These are phyloP conservation scores for Contarinia nasturtii DNA, from an alignment of 1,140 invertebrate species.

Conservation along the genomic window DNA sequence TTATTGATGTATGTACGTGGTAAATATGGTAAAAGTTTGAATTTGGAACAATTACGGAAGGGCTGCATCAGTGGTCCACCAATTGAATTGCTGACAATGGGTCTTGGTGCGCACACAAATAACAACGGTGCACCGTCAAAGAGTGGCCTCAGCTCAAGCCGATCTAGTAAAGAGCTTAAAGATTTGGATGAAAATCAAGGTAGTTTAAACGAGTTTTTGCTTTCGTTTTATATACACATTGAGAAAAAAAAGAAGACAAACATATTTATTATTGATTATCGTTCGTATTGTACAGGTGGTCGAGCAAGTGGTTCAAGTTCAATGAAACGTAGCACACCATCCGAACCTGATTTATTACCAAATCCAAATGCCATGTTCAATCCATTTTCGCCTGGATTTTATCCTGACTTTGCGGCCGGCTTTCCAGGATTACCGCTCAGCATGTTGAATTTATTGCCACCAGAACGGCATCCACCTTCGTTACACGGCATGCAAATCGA, in stretches of 20 bases:
- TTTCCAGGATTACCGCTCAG: slow-evolving; percentile 59
- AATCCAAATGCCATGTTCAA: slow-evolving; percentile 41
- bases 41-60: slow-evolving; percentile 67
- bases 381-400: slow-evolving; percentile 51
- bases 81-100: slow-evolving; percentile 46
- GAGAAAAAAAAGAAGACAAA: no score
- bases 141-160: slow-evolving; percentile 19
- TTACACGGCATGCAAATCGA: slow-evolving; percentile 28
- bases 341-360: slow-evolving; percentile 35
- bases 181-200: slow-evolving; percentile 17
- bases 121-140: slow-evolving; percentile 37
- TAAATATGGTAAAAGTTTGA: slow-evolving; percentile 76
- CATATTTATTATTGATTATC: no score
- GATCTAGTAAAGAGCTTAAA: neutral
- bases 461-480: slow-evolving; percentile 37
- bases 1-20: slow-evolving; percentile 81
- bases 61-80: slow-evolving; percentile 59
- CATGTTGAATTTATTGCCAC: slow-evolving; percentile 63
- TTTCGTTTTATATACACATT: no score
- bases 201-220: no score
- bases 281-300: no score
- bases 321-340: slow-evolving; percentile 35
- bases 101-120: slow-evolving; percentile 42
- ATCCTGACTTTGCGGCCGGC: slow-evolving; percentile 53
- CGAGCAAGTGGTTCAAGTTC: slow-evolving; percentile 10